A percentile compares a stretch with the other conserved stretches of the same genome.
Evolutionary conservation across 2,797 vertebrate species (phyloP).

Genomic region (Synaphobranchus kaupii): DNA sequence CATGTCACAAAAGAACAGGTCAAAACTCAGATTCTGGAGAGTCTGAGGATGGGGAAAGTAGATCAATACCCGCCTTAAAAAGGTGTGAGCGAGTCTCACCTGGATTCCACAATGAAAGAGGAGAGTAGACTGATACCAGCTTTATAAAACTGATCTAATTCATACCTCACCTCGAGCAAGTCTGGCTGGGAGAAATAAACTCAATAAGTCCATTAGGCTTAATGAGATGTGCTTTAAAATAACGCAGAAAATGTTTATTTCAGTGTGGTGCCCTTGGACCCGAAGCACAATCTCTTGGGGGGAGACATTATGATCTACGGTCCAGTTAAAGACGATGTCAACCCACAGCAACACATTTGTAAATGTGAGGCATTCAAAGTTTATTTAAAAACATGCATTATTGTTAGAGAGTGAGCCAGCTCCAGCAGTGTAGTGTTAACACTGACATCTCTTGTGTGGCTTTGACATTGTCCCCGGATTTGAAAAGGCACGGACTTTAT

Average conservation of each 20-base stretch:
- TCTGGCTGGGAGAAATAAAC: too few species aligned
- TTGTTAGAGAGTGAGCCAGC: not conserved
- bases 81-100: not conserved
- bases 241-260: not conserved
- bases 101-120: not conserved
- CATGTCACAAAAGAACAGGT: slow-evolving; percentile 9
- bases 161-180: not conserved
- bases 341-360: not conserved
- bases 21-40: not conserved
- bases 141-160: slow-evolving; percentile 4
- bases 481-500: too few species aligned
- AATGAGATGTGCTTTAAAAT: not conserved
- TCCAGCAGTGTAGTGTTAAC: not conserved
- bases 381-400: not conserved
- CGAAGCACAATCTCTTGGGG: not conserved
- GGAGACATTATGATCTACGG: too few species aligned
- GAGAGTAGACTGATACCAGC: not conserved
- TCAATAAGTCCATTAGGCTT: not conserved
- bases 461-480: too few species aligned
- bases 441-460: not conserved
- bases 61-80: slow-evolving; percentile 20
- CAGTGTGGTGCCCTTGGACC: not conserved
- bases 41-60: slow-evolving; percentile 3
- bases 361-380: not conserved
- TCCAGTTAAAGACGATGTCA: not conserved